Percentiles rank a stretch among this genome's conserved stretches.
Conservation (phyloP, 1,140 invertebrate genomes). For the Choristoneura fumiferana region DNA sequence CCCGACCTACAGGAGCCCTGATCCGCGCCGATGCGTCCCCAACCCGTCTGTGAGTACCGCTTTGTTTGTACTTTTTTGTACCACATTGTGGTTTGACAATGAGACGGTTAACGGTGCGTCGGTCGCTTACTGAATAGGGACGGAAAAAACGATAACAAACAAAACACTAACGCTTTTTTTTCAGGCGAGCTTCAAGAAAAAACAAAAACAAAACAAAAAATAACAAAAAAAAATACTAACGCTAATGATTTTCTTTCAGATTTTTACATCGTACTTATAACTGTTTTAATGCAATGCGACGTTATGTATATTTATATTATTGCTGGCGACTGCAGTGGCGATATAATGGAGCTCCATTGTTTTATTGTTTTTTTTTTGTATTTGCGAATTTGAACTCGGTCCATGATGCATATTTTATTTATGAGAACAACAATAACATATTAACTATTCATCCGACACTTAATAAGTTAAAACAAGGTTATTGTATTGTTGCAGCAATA, state of each 20-base stretch:
- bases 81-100: too few relatives aligned
- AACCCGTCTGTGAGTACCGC: constrained; percentile 73
- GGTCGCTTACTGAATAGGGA: too few relatives aligned
- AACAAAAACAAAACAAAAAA: too few relatives aligned
- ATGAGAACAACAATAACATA: too few relatives aligned
- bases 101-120: too few relatives aligned
- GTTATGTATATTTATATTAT: constrained; percentile 23
- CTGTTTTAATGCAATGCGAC: constrained; percentile 41
- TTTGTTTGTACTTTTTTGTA: not conserved
- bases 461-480: too few relatives aligned
- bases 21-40: constrained; percentile 73
- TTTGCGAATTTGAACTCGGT: constrained; percentile 22
- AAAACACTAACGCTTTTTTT: constrained; percentile 20
- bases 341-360: constrained; percentile 32
- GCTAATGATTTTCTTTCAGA: too few relatives aligned
- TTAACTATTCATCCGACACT: too few relatives aligned
- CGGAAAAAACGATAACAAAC: not conserved
- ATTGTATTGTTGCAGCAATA: too few relatives aligned
- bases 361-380: constrained; percentile 9
- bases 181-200: constrained; percentile 4
- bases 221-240: too few relatives aligned
- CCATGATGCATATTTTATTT: not conserved
- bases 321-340: constrained; percentile 45
- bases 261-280: not conserved
- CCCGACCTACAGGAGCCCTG: constrained; percentile 71